Conservation (phyloP, 2,113 vertebrate genomes). For the Fukomys damarensis region DNA sequence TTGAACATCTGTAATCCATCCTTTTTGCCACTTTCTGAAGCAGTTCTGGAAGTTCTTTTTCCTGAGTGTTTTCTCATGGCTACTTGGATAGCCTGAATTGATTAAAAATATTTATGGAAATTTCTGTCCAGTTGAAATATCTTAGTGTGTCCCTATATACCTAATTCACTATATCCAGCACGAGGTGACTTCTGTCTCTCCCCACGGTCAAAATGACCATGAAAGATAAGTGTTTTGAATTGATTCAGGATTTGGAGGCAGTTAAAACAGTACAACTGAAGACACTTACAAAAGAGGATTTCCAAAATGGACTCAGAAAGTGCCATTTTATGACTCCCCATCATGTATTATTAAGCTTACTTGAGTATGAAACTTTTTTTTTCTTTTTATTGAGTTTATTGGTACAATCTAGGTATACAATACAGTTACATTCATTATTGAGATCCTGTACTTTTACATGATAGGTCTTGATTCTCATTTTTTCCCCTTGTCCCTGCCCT, state of each 20-base stretch:
- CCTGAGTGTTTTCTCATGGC: background rate
- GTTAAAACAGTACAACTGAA: background rate
- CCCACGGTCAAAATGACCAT: background rate
- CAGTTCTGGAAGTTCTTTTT: background rate
- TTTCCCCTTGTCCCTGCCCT: too few relatives aligned
- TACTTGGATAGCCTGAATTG: background rate
- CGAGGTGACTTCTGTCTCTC: background rate
- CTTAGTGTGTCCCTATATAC: too few relatives aligned
- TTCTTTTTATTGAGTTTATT: too few relatives aligned
- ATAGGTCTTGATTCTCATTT: too few relatives aligned
- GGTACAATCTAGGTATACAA: too few relatives aligned
- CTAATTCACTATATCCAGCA: background rate
- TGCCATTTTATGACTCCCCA: background rate
- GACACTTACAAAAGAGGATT: background rate
- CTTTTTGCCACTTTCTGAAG: background rate
- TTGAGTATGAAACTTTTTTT: constrained; percentile 37
- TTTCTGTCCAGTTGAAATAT: background rate
- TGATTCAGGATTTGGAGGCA: background rate
- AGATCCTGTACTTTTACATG: too few relatives aligned
- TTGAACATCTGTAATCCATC: background rate
- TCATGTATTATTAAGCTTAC: background rate
- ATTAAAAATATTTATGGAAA: background rate
- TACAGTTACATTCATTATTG: too few relatives aligned
- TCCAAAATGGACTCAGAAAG: background rate
- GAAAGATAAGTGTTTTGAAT: background rate